phyloP scores from a whole-genome alignment of 2,888 invertebrate species.

The Gonocerus acuteangulatus region DNA sequence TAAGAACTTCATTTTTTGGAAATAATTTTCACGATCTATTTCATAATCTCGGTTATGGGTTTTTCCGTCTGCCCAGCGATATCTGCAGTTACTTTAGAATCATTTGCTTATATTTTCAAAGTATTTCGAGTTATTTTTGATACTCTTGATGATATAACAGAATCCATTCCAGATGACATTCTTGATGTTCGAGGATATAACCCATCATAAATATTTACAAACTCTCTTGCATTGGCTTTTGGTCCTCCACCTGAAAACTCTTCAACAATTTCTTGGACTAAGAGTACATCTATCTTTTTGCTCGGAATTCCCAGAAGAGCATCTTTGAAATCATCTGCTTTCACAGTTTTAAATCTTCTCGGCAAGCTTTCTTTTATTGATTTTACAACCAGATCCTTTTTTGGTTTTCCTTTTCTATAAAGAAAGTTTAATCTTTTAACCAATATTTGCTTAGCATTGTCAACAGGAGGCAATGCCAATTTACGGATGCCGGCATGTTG shows the following conservation, averaged over 20 bases:
- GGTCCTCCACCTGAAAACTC: neutral
- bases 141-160: no score
- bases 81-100: no score
- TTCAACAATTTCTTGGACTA: neutral
- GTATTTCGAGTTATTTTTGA: no score
- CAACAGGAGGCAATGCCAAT: neutral
- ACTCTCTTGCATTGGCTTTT: neutral
- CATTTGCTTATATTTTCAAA: no score
- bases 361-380: neutral
- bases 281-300: neutral
- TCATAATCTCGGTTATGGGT: no score
- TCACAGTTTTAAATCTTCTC: neutral
- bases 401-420: constrained; percentile 2
- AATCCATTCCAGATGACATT: no score
- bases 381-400: constrained; percentile 2
- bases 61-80: no score
- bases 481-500: neutral
- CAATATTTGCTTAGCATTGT: neutral
- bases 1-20: no score
- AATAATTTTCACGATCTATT: no score
- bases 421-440: constrained; percentile 2
- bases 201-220: constrained; percentile 3
- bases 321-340: constrained; percentile 8
- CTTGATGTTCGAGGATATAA: neutral
- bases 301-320: neutral